These are phyloP conservation scores for Drosophila niveifrons DNA, from an alignment of 2,888 invertebrate genomes.

Conservation along the genomic window DNA sequence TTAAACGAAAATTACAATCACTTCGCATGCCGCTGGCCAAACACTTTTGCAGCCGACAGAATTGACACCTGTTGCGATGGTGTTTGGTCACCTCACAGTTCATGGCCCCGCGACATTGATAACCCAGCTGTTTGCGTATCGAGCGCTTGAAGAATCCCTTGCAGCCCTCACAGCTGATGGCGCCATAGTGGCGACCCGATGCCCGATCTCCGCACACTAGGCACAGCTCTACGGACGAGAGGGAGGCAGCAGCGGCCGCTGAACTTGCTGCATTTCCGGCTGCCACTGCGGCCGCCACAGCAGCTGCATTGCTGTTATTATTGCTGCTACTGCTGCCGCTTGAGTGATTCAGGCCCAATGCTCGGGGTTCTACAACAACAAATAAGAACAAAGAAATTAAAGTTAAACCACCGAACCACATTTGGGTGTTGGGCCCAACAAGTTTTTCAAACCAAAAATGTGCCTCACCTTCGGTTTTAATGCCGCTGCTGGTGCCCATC, in stretches of 20 bases:
- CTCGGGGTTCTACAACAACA: constrained; percentile 61
- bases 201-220: constrained; percentile 98
- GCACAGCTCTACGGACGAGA: constrained; percentile 89
- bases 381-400: constrained; percentile 31
- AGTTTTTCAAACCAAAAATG: constrained; percentile 31
- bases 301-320: constrained; percentile 35
- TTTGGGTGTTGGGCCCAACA: constrained; percentile 3
- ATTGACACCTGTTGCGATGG: constrained; percentile 99
- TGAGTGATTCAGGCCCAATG: constrained; percentile 64
- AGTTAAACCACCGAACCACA: constrained; percentile 4
- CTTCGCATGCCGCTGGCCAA: constrained; percentile 99
- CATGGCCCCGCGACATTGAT: constrained; percentile 97
- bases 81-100: constrained; percentile 99
- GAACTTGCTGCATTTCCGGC: constrained; percentile 62
- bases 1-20: constrained; percentile 92
- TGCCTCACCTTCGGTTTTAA: constrained; percentile 81
- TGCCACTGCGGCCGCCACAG: constrained; percentile 44
- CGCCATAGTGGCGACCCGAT: constrained; percentile 97
- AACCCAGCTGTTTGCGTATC: constrained; percentile 98
- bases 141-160: constrained; percentile 99
- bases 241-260: constrained; percentile 55
- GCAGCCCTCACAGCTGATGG: constrained; percentile 96
- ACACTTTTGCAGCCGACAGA: constrained; percentile 98
- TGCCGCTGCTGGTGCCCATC: constrained; percentile 76
- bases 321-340: constrained; percentile 41